A percentile compares a stretch with the other conserved stretches of the same genome.
phyloP scores from a whole-genome alignment of 2,113 vertebrate species.

The Alligator mississippiensis region DNA sequence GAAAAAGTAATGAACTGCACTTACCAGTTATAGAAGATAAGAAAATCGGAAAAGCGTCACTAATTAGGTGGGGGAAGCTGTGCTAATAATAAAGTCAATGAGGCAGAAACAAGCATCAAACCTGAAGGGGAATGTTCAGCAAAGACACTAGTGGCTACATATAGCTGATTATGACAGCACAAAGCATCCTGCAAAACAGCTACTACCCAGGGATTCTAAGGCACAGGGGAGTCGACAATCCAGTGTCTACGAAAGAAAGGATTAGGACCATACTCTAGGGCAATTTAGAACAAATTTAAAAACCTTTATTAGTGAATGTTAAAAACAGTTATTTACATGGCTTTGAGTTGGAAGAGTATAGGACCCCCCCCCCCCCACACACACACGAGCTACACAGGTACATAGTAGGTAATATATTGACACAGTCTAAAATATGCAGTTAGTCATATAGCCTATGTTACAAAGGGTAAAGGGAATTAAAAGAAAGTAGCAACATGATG shows the following conservation, averaged over 20 bases:
- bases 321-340: too few species aligned
- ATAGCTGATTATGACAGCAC: neutral
- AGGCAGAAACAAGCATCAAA: slow-evolving; percentile 41
- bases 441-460: too few species aligned
- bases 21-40: neutral
- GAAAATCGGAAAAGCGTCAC: slow-evolving; percentile 4
- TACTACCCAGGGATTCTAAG: neutral
- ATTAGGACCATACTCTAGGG: neutral
- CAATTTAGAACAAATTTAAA: too few species aligned
- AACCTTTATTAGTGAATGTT: too few species aligned
- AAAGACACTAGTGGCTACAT: neutral
- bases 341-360: too few species aligned
- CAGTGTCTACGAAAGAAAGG: neutral
- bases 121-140: slow-evolving; percentile 20
- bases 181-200: slow-evolving; percentile 11
- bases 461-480: too few species aligned
- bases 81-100: slow-evolving; percentile 49
- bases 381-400: too few species aligned
- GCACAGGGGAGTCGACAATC: neutral
- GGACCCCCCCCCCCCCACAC: too few species aligned
- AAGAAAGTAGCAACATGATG: too few species aligned
- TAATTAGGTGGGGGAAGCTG: slow-evolving; percentile 46
- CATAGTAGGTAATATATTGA: too few species aligned
- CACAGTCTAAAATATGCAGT: too few species aligned
- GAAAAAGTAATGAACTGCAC: neutral